Evolutionary conservation across 2,888 invertebrate species (phyloP).

Genomic region (Dicyrtoma fusca): DNA sequence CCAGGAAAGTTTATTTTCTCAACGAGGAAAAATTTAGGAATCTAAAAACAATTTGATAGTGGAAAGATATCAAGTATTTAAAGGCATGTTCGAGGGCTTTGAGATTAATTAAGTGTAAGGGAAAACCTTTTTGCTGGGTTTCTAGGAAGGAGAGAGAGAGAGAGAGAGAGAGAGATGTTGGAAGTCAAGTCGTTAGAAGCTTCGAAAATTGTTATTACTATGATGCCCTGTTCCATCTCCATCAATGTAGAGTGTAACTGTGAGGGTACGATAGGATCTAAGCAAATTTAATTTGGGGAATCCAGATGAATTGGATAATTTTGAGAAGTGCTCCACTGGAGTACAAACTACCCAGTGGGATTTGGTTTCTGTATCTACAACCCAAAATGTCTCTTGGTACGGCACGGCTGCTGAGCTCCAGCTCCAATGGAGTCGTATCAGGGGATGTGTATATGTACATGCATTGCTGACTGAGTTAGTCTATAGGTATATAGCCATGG

Average conservation of each 20-base stretch:
- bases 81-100: conserved; percentile 3
- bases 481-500: too few relatives aligned
- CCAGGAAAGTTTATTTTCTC: too few relatives aligned
- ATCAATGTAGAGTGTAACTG: background rate
- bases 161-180: background rate
- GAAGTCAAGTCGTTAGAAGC: conserved; percentile 33
- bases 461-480: too few relatives aligned
- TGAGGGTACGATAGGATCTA: conserved; percentile 8
- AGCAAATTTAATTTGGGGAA: conserved; percentile 54
- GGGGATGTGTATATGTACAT: too few relatives aligned
- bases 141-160: too few relatives aligned
- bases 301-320: conserved; percentile 56
- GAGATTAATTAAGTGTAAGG: conserved; percentile 23
- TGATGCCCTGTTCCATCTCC: background rate
- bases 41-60: background rate
- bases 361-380: conserved; percentile 14
- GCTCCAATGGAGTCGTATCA: too few relatives aligned
- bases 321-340: conserved; percentile 43
- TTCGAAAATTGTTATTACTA: conserved; percentile 34
- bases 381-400: background rate
- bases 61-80: conserved; percentile 4
- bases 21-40: too few relatives aligned
- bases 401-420: background rate
- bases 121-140: background rate
- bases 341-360: conserved; percentile 35